phyloP scores from a whole-genome alignment of 2,113 vertebrate genomes.

The Columba livia region DNA sequence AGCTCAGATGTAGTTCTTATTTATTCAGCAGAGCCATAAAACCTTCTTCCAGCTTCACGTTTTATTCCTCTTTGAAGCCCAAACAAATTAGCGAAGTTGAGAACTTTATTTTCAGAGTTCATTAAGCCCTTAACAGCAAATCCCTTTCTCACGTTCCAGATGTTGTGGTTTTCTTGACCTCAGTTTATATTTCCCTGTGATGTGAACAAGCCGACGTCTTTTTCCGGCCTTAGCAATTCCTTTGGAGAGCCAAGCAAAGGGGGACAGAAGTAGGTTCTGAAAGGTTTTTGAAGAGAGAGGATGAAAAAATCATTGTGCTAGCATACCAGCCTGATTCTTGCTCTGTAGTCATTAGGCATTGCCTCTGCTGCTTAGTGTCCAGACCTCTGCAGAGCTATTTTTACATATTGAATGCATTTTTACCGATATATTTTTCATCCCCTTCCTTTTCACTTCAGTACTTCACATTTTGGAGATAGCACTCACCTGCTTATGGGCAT shows the following conservation, averaged over 20 bases:
- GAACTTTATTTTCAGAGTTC: slow-evolving; percentile 83
- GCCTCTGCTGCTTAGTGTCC: background rate
- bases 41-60: slow-evolving; percentile 72
- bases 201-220: slow-evolving; percentile 53
- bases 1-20: slow-evolving; percentile 54
- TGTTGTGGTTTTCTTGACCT: slow-evolving; percentile 79
- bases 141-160: slow-evolving; percentile 79
- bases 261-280: background rate
- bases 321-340: background rate
- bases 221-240: background rate
- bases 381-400: slow-evolving; percentile 27
- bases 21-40: slow-evolving; percentile 65
- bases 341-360: background rate
- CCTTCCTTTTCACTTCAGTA: background rate
- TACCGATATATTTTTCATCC: slow-evolving; percentile 29
- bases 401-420: slow-evolving; percentile 8
- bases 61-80: slow-evolving; percentile 76
- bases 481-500: background rate
- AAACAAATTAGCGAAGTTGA: slow-evolving; percentile 79
- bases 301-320: background rate
- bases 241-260: background rate
- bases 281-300: background rate
- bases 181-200: slow-evolving; percentile 71
- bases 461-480: slow-evolving; percentile 7
- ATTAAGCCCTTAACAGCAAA: slow-evolving; percentile 80